These are phyloP conservation scores for Acanthoscelides obtectus DNA, from an alignment of 2,888 invertebrate species.

Conservation along the genomic window DNA sequence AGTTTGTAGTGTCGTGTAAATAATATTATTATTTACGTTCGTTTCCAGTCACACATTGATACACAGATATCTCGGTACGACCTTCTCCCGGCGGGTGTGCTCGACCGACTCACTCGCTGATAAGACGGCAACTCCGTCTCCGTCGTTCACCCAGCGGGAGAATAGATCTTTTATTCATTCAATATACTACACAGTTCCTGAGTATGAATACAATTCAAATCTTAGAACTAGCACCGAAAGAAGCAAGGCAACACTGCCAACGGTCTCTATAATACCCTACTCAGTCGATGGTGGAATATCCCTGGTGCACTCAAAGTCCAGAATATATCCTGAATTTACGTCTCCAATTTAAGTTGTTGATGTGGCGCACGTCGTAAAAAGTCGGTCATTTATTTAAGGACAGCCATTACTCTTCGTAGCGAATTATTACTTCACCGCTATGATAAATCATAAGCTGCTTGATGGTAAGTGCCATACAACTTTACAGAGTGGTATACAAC, in stretches of 20 bases:
- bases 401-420: slow-evolving; percentile 15
- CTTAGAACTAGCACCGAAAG: no score
- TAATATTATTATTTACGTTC: no score
- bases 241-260: neutral
- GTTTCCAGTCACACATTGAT: no score
- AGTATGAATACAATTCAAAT: no score
- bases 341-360: slow-evolving; percentile 30
- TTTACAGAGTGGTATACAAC: neutral
- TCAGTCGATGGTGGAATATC: neutral
- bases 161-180: no score
- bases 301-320: neutral
- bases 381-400: slow-evolving; percentile 21
- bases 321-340: slow-evolving; percentile 12
- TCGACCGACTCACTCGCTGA: no score
- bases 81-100: no score
- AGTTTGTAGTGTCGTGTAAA: no score
- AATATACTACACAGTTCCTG: no score
- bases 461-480: slow-evolving; percentile 8
- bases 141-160: no score
- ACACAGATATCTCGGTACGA: no score
- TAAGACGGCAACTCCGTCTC: no score
- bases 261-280: neutral
- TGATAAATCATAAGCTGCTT: slow-evolving; percentile 24
- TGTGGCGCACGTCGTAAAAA: slow-evolving; percentile 22
- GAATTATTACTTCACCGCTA: slow-evolving; percentile 27